phyloP scores from a whole-genome alignment of 2,888 invertebrate genomes.

The Invenusta paracnida region DNA sequence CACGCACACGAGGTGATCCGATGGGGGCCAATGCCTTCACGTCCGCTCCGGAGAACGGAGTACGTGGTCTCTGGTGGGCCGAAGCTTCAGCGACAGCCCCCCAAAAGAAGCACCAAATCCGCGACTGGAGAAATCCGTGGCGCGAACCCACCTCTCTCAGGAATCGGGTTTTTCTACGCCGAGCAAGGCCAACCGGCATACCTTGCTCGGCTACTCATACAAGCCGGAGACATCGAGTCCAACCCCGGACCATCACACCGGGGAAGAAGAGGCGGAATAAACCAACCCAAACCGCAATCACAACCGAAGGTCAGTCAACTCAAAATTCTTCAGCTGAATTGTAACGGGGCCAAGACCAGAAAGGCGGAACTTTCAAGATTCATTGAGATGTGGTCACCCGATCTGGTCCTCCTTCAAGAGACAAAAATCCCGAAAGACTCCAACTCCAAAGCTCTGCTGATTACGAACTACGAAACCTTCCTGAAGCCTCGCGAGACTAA shows the following conservation, averaged over 20 bases:
- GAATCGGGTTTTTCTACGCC: not conserved
- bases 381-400: not conserved
- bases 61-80: not conserved
- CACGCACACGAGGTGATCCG: too few species aligned
- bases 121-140: conserved; percentile 3
- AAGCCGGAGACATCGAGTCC: not conserved
- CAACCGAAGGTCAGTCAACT: not conserved
- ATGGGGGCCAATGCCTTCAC: conserved; percentile 5
- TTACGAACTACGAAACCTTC: not conserved
- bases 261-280: not conserved
- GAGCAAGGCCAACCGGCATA: conserved; percentile 13
- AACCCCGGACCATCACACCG: not conserved
- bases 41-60: conserved; percentile 29
- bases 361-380: not conserved
- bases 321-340: not conserved
- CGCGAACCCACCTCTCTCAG: not conserved
- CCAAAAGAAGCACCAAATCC: not conserved
- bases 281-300: not conserved
- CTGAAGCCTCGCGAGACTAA: not conserved
- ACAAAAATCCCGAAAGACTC: not conserved
- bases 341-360: not conserved
- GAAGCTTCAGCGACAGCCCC: conserved; percentile 7
- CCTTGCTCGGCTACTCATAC: conserved; percentile 3
- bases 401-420: not conserved
- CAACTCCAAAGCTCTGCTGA: not conserved